These are phyloP conservation scores for Cheilosia vernalis DNA, from an alignment of 2,888 invertebrate genomes.

Conservation along the genomic window DNA sequence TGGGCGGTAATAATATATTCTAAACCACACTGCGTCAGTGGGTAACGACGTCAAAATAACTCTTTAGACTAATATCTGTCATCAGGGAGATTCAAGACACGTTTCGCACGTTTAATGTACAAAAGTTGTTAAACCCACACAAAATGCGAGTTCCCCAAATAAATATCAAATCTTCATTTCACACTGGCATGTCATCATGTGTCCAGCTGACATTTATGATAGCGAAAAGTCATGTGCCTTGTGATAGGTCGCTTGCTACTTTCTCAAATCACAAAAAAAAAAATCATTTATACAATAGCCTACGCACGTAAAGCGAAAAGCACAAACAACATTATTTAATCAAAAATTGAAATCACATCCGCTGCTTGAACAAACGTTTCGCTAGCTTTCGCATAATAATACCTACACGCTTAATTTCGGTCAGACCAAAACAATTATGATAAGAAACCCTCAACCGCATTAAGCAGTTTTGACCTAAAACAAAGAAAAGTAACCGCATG, in stretches of 20 bases:
- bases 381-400: constrained; percentile 43
- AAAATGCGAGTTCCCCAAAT: not conserved
- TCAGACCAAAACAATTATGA: constrained; percentile 14
- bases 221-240: not conserved
- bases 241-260: not conserved
- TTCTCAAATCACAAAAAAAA: constrained; percentile 16
- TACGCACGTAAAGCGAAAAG: constrained; percentile 10
- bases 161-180: constrained; percentile 8
- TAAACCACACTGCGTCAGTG: not conserved
- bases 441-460: constrained; percentile 12
- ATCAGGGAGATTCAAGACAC: not conserved
- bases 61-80: constrained; percentile 1
- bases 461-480: constrained; percentile 38
- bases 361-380: constrained; percentile 47
- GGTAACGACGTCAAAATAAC: not conserved
- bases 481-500: constrained; percentile 4
- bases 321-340: constrained; percentile 37
- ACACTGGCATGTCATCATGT: not conserved
- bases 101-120: not conserved
- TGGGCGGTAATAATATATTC: not conserved
- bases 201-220: constrained; percentile 38
- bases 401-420: constrained; percentile 1
- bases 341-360: constrained; percentile 52
- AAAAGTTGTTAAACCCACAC: not conserved
- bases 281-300: constrained; percentile 40